Percentiles rank a stretch among this genome's conserved stretches.
These are phyloP conservation scores for Onychomys torridus DNA, from an alignment of 2,797 vertebrate genomes.

Conservation along the genomic window DNA sequence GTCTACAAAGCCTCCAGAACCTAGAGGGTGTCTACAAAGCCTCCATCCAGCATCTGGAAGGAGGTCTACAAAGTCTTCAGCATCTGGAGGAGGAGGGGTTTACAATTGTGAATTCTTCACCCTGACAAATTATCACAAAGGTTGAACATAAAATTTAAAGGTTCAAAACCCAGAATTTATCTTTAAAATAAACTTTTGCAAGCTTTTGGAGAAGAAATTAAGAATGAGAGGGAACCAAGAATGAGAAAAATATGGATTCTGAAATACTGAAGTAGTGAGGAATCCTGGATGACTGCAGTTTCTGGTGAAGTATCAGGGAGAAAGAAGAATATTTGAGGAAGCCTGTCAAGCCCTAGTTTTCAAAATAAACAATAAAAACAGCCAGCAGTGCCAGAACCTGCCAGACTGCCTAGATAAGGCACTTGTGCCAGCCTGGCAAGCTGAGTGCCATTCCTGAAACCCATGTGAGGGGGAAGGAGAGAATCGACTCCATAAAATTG, in stretches of 20 bases:
- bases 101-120: not conserved
- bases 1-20: not conserved
- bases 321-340: not conserved
- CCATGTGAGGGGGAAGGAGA: not conserved
- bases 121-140: slow-evolving; percentile 17
- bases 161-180: slow-evolving; percentile 24
- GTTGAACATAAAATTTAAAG: not conserved
- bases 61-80: not conserved
- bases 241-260: not conserved
- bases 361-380: slow-evolving; percentile 9
- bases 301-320: no score
- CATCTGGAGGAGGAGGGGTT: not conserved
- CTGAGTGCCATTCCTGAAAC: not conserved
- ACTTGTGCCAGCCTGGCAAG: not conserved
- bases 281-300: not conserved
- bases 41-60: not conserved
- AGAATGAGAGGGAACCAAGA: not conserved
- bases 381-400: not conserved
- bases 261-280: not conserved
- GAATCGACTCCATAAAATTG: not conserved
- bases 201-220: slow-evolving; percentile 7
- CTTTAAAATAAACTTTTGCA: not conserved
- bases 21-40: not conserved
- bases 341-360: not conserved
- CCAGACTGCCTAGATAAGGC: no score